A percentile compares a stretch with the other conserved stretches of the same genome.
These are phyloP conservation scores for Leuciscus waleckii DNA, from an alignment of 2,797 vertebrate species.

Conservation along the genomic window DNA sequence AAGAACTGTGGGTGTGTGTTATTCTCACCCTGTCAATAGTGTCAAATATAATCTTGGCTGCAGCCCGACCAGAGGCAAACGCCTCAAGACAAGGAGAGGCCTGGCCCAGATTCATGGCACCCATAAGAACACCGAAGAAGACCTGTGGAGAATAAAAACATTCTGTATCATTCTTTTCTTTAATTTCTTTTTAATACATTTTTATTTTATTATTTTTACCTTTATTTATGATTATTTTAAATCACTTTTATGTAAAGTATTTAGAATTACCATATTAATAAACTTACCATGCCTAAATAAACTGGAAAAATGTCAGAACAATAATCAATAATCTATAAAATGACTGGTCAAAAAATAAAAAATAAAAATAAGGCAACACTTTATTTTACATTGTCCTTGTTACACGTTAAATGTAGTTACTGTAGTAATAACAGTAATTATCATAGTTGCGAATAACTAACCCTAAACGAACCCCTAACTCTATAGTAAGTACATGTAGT, in stretches of 20 bases:
- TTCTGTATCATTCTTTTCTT: background rate
- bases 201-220: background rate
- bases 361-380: too few species aligned
- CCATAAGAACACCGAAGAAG: constrained; percentile 84
- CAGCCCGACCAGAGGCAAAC: constrained; percentile 82
- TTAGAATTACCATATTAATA: background rate
- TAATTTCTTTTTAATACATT: background rate
- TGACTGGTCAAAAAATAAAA: background rate
- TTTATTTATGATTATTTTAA: background rate
- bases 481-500: too few species aligned
- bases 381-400: too few species aligned
- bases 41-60: constrained; percentile 81
- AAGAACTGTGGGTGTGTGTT: background rate
- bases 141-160: constrained; percentile 69
- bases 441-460: too few species aligned
- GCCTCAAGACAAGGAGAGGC: constrained; percentile 83
- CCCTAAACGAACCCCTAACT: too few species aligned
- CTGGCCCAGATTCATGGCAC: constrained; percentile 81
- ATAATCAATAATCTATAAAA: background rate
- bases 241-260: background rate
- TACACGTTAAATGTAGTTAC: too few species aligned
- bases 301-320: background rate
- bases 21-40: constrained; percentile 81
- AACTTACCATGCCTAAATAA: background rate
- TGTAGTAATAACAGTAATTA: too few species aligned